Base-by-base conservation (phyloP, 2,113 vertebrate species). In the Aegotheles bennettii region DNA sequence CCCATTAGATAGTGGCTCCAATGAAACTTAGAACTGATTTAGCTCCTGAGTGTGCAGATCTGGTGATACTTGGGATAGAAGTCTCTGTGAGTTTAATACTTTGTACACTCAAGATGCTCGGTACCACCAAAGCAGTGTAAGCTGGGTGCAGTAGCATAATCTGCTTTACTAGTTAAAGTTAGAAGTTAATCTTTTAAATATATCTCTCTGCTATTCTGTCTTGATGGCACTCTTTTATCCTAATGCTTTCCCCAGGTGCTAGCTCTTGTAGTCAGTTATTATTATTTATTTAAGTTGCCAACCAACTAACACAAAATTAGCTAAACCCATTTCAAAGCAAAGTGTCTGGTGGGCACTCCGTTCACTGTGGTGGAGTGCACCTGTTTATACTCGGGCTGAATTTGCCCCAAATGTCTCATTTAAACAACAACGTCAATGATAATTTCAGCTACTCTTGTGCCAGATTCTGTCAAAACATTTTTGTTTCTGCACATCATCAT, bases 401-500 rank as follows among this genome's bases (percentile, higher is more conserved):
- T 95, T 91, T 87, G 73, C 88, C 94, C 84, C 78, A 81, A 97
- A 93, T 89, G 83, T 94, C 89, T 94, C 61, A 81, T 93, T 94
- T 89, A 92, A 93, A 90, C 75, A 92, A 95, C 78, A 95, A 80
- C 87, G 87, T 89, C 71, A 91, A 70, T 91, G 83, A 91, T 93
- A 91, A 91, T 95, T 93, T 94, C 28, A 59, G 90, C 75, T 96
- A 74, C 78, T 94, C 82, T 93, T 9, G 7, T 96, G 92, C 96
- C 94, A 97, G 96, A 96, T 81, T 43, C 84, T 97, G 95, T 96
- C 96, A 96, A 97, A 97, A 97, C 82, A 95, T 96, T 97, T 95
- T 95, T 97, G 87, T 96, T 97, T 96, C 96, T 97, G 93, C 88
- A 90, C 81, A 94, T 96, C 94, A 93, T 97, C 94, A 87, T 95